Evolutionary conservation across 2,888 invertebrate species (phyloP).

Genomic region (Criorhina ranunculi): DNA sequence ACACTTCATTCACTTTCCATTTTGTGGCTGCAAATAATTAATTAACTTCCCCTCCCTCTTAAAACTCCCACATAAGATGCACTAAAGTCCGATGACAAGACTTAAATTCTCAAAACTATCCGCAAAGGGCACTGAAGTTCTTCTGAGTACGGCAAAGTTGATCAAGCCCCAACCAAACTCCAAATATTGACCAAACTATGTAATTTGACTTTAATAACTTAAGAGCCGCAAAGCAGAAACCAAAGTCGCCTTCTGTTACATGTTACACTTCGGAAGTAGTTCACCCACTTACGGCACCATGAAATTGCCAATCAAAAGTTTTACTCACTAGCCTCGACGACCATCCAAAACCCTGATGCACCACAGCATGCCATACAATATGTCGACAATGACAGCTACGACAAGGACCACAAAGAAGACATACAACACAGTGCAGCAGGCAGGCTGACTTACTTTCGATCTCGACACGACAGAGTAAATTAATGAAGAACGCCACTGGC

Average conservation of each 20-base stretch:
- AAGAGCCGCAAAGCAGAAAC: constrained; percentile 36
- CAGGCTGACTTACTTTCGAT: constrained; percentile 2
- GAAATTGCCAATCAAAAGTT: constrained; percentile 76
- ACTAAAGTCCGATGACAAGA: constrained; percentile 48
- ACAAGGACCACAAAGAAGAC: constrained; percentile 3
- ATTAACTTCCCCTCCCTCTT: constrained; percentile 21
- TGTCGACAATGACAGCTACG: constrained; percentile 54
- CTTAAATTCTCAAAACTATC: constrained; percentile 12
- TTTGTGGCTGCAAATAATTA: constrained; percentile 26
- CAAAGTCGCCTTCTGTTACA: constrained; percentile 31
- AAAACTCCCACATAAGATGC: constrained; percentile 38
- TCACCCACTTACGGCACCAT: constrained; percentile 63
- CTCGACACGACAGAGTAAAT: constrained; percentile 47
- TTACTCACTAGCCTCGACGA: constrained; percentile 13
- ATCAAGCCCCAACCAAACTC: constrained; percentile 19
- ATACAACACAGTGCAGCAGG: constrained; percentile 32
- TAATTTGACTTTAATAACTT: constrained; percentile 64
- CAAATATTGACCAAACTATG: constrained; percentile 65
- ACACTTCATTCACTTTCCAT: constrained; percentile 10
- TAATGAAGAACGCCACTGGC: constrained; percentile 40
- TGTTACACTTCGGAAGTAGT: constrained; percentile 35
- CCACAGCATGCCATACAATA: constrained; percentile 45
- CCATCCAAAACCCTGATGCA: constrained; percentile 12
- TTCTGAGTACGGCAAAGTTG: not conserved
- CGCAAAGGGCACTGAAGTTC: not conserved